Evolutionary conservation across 2,888 invertebrate species (phyloP), one percentile per base, ranked within the genome.

Genomic region (Boloria selene): DNA sequence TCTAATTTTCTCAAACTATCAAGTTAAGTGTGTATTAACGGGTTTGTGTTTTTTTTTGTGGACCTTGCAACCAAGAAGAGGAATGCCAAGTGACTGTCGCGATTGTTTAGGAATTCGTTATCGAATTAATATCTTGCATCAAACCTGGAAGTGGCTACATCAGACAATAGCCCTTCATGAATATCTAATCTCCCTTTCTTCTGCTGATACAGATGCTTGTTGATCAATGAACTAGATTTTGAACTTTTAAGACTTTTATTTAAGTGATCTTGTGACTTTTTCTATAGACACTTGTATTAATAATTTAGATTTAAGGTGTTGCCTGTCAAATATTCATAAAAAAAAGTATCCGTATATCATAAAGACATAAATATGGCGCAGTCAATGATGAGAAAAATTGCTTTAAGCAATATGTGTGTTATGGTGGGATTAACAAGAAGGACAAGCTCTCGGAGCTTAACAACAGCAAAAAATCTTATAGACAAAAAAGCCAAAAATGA

Each of bases 101-200:
- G 96, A 96, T 89, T 96, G 96, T 95, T 93, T 97, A 94, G 96
- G 96, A 94, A 96, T 97, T 93, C 96, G 97, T 93, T 95, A 94
- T 94, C 96, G 97, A 93, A 95, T 96, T 90, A 96, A 95, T 93
- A 94, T 95, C 92, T 95, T 97, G 92, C 97, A 97, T 92, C 97
- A 97, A 92, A 97, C 97, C 85, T 97, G 96, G 96, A 97, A 97
- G 97, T 97, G 97, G 97, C 93, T 97, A 87, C 97, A 97, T 88
- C 97, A 97, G 89, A 97, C 97, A 74, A 96, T 96, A 81, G 95
- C 95, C 79, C 94, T 97, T 70, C 97, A 97, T 94, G 96, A 97
- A 81, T 97, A 97, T 83, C 93, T 97, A 80, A 96, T 97, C 90
- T 95, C 96, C 77, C 94, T 96, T 79, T 95, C 95, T 73, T 93